A percentile compares a stretch with the other conserved stretches of the same genome.
These are phyloP conservation scores for Poecilia velifera DNA, from an alignment of 2,797 vertebrate species.

Conservation along the genomic window DNA sequence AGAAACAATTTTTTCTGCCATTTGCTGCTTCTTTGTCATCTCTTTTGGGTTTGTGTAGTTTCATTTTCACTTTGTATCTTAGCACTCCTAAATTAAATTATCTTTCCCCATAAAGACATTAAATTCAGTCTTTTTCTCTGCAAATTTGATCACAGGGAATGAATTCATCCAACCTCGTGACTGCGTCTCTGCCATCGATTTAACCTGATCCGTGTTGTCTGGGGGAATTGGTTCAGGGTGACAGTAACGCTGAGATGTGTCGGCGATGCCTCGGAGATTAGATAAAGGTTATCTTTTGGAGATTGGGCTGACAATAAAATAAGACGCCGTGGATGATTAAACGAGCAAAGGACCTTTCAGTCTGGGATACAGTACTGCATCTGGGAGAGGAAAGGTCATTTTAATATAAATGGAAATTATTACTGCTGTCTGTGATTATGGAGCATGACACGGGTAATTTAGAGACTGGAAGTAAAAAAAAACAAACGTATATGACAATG, in stretches of 20 bases:
- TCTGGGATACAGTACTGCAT: conserved; percentile 34
- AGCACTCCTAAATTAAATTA: background rate
- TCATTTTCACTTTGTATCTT: background rate
- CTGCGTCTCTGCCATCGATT: conserved; percentile 42
- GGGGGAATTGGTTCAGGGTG: conserved; percentile 46
- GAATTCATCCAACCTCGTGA: background rate
- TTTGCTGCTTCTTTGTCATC: background rate
- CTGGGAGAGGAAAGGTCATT: conserved; percentile 66
- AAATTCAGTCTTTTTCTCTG: background rate
- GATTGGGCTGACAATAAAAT: conserved; percentile 40
- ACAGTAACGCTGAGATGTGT: conserved; percentile 43
- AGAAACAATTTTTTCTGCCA: background rate
- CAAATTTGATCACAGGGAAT: conserved; percentile 25
- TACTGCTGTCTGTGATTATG: conserved; percentile 47
- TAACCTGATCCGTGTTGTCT: conserved; percentile 37
- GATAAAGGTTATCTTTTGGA: conserved; percentile 66
- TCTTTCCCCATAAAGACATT: background rate
- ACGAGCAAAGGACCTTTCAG: conserved; percentile 32
- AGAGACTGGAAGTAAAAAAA: conserved; percentile 29
- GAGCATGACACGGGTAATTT: conserved; percentile 38
- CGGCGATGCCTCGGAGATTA: conserved; percentile 51
- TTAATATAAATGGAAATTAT: conserved; percentile 74
- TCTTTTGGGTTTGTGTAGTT: background rate
- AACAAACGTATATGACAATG: conserved; percentile 12
- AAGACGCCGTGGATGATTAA: conserved; percentile 57